These are phyloP conservation scores for Drosophila erecta DNA, from an alignment of 1,140 invertebrate genomes.

Conservation along the genomic window DNA sequence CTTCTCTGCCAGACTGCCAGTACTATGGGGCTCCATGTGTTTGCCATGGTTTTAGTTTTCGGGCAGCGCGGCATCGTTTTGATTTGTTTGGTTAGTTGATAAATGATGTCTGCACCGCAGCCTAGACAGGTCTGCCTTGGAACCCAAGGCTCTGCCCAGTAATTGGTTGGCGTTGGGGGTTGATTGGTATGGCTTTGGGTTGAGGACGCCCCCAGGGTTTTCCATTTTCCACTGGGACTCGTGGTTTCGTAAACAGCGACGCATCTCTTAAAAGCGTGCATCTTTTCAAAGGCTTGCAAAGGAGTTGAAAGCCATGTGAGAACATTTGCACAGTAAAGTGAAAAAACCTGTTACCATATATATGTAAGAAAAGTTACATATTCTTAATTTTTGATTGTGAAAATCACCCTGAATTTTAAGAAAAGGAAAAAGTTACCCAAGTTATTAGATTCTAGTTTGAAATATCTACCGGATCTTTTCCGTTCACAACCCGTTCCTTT, in stretches of 20 bases:
- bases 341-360: too few species aligned
- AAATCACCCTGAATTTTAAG: not conserved
- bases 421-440: not conserved
- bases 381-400: too few species aligned
- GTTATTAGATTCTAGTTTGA: constrained; percentile 12
- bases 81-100: constrained; percentile 79
- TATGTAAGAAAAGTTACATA: too few species aligned
- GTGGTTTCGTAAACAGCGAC: not conserved
- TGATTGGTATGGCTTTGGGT: constrained; percentile 8
- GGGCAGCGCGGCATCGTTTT: constrained; percentile 64
- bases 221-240: constrained; percentile 7
- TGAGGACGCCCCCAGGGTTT: constrained; percentile 23
- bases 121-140: constrained; percentile 66
- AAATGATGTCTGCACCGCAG: constrained; percentile 79
- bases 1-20: constrained; percentile 3
- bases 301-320: not conserved
- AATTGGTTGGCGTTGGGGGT: constrained; percentile 34
- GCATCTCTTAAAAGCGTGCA: not conserved
- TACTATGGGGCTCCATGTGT: constrained; percentile 26
- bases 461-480: not conserved
- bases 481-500: constrained; percentile 10
- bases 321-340: too few species aligned
- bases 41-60: constrained; percentile 62
- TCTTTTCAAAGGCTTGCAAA: not conserved
- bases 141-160: constrained; percentile 18